Evolutionary conservation across 2,113 vertebrate species (phyloP).

Genomic region (Oreochromis tanganicae): DNA sequence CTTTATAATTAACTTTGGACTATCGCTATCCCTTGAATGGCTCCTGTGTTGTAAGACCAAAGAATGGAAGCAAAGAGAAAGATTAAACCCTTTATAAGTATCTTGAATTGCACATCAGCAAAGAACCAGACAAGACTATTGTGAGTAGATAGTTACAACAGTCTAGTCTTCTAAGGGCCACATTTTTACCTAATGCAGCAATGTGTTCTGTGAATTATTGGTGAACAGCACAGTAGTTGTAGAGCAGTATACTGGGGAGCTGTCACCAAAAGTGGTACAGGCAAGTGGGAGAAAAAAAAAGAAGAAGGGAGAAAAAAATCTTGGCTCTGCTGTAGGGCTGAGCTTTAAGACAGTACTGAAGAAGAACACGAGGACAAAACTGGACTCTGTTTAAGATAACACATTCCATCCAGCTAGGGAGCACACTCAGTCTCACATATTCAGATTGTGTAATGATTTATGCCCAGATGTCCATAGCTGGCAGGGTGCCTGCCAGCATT

Average conservation of each 20-base stretch:
- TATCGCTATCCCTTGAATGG: background rate
- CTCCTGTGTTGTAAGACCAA: background rate
- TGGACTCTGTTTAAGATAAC: conserved; percentile 13
- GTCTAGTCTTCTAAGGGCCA: background rate
- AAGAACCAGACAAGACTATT: background rate
- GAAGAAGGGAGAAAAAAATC: background rate
- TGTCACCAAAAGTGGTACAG: background rate
- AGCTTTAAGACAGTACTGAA: background rate
- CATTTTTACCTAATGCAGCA: background rate
- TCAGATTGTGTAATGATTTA: conserved; percentile 41
- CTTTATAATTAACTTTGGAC: background rate
- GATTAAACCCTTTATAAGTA: background rate
- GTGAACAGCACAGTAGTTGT: background rate
- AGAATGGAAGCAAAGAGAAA: background rate
- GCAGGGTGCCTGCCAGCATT: conserved; percentile 6
- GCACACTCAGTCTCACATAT: conserved; percentile 20
- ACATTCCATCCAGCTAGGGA: background rate
- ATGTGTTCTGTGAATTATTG: background rate
- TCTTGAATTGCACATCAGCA: background rate
- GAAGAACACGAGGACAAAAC: conserved; percentile 6
- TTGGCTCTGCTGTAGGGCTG: background rate
- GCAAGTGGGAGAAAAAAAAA: background rate
- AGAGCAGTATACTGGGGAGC: background rate
- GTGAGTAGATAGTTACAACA: background rate
- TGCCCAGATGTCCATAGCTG: conserved; percentile 36